These are phyloP conservation scores for Stegana nigrithorax DNA, from an alignment of 2,888 invertebrate genomes.

Conservation along the genomic window DNA sequence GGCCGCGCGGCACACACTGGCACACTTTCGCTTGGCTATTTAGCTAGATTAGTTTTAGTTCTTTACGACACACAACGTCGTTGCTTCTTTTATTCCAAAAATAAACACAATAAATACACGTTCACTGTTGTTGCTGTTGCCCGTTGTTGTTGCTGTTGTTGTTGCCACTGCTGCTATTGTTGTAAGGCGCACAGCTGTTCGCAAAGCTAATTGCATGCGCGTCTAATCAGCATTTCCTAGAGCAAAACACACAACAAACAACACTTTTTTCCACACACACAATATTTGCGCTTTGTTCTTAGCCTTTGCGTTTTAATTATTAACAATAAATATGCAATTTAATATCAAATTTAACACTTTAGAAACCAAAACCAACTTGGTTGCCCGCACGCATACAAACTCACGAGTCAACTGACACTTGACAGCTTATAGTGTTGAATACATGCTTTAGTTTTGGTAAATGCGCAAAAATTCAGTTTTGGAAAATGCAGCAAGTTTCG, in stretches of 20 bases:
- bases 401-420: conserved; percentile 12
- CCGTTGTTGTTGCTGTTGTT: neutral
- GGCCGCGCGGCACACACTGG: conserved; percentile 29
- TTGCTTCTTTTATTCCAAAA: conserved; percentile 43
- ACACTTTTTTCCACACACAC: too few species aligned
- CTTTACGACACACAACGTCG: conserved; percentile 10
- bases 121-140: neutral
- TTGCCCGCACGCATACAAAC: neutral
- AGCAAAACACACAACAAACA: neutral
- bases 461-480: conserved; percentile 13
- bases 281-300: neutral
- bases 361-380: neutral
- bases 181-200: conserved; percentile 31
- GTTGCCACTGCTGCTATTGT: conserved; percentile 12
- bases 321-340: too few species aligned
- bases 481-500: neutral
- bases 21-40: too few species aligned
- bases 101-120: conserved; percentile 51
- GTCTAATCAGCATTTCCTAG: neutral
- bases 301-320: neutral
- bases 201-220: conserved; percentile 19
- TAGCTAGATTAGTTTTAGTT: conserved; percentile 40
- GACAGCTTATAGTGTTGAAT: conserved; percentile 20
- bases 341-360: conserved; percentile 1
- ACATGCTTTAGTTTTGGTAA: conserved; percentile 37